A percentile compares a stretch with the other conserved stretches of the same genome.
Conservation (phyloP, 2,888 invertebrate species). For the Troides helena region DNA sequence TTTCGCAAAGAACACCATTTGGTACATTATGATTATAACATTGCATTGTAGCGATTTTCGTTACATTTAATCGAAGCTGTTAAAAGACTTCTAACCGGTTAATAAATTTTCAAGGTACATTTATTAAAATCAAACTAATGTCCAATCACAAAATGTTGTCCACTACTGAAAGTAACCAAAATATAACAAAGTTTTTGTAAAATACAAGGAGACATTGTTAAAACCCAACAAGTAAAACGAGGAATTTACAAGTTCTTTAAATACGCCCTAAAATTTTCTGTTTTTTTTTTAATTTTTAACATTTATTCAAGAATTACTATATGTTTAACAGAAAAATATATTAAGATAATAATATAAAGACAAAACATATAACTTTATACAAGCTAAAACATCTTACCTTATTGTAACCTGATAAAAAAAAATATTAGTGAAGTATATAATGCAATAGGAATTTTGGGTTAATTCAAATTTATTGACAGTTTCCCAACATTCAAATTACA, state of each 20-base stretch:
- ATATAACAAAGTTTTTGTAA: not conserved
- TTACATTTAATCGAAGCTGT: slow-evolving; percentile 8
- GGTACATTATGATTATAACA: not conserved
- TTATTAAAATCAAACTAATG: slow-evolving; percentile 6
- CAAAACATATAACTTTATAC: slow-evolving; percentile 55
- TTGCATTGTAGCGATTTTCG: not conserved
- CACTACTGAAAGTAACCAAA: not conserved
- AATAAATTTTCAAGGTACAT: slow-evolving; percentile 4
- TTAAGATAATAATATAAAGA: slow-evolving; percentile 43
- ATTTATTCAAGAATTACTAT: not conserved
- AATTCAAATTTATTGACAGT: slow-evolving; percentile 1
- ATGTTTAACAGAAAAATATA: slow-evolving; percentile 33
- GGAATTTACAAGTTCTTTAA: slow-evolving; percentile 5
- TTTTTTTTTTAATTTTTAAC: not conserved
- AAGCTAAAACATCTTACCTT: slow-evolving; percentile 73
- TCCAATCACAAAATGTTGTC: slow-evolving; percentile 7
- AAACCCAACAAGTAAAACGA: not conserved
- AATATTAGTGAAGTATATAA: slow-evolving; percentile 45
- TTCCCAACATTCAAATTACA: slow-evolving; percentile 22
- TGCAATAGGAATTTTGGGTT: slow-evolving; percentile 16
- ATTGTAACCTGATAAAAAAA: slow-evolving; percentile 68
- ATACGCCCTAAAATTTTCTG: not conserved
- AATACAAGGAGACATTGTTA: not conserved
- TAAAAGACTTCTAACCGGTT: not conserved
- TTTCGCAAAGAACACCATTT: slow-evolving; percentile 5